Percentiles rank a stretch among this genome's conserved stretches.
phyloP scores from a whole-genome alignment of 2,888 invertebrate genomes.

The Tridacna crocea region DNA sequence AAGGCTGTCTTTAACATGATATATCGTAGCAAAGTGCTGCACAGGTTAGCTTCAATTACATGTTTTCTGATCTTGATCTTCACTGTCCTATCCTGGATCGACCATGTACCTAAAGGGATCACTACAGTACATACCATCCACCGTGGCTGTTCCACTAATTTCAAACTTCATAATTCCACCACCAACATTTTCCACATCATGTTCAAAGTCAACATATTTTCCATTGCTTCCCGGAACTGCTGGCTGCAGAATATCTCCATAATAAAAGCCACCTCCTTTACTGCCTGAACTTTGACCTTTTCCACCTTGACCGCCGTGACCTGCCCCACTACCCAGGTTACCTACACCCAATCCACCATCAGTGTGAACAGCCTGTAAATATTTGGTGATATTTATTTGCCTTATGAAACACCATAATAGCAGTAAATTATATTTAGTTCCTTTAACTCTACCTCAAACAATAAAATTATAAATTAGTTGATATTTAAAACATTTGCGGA shows the following conservation, averaged over 20 bases:
- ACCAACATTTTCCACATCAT: constrained; percentile 47
- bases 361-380: constrained; percentile 53
- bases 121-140: constrained; percentile 69
- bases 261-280: constrained; percentile 63
- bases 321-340: constrained; percentile 68
- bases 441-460: too few relatives aligned
- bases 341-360: constrained; percentile 65
- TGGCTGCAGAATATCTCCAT: constrained; percentile 63
- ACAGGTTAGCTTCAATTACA: too few relatives aligned
- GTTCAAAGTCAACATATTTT: constrained; percentile 32
- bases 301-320: constrained; percentile 75
- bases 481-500: too few relatives aligned
- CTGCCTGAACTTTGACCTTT: constrained; percentile 27
- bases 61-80: too few relatives aligned
- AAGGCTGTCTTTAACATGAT: too few relatives aligned
- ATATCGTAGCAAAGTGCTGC: too few relatives aligned
- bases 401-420: too few relatives aligned
- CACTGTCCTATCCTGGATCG: too few relatives aligned
- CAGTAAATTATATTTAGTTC: too few relatives aligned
- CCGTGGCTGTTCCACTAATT: constrained; percentile 44
- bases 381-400: background rate
- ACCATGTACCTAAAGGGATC: too few relatives aligned
- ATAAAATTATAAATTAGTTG: too few relatives aligned
- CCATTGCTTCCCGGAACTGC: constrained; percentile 65
- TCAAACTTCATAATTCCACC: constrained; percentile 70